Evolutionary conservation across 2,113 vertebrate species (phyloP).

Genomic region (Nothobranchius kuhntae): DNA sequence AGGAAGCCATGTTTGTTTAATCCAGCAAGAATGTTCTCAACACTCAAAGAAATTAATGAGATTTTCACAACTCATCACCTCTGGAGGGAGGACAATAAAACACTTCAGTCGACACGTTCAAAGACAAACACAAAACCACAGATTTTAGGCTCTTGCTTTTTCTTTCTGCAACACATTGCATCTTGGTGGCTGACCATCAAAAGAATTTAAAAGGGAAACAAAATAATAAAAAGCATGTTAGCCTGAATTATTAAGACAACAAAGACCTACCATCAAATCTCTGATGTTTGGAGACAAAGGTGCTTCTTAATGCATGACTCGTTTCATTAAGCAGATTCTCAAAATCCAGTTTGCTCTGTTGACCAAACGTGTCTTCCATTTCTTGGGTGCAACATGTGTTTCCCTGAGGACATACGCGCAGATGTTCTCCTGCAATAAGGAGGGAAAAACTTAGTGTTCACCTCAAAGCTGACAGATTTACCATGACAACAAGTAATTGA

Average conservation of each 20-base stretch:
- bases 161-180: conserved; percentile 11
- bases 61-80: conserved; percentile 47
- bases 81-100: conserved; percentile 26
- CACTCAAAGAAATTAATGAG: conserved; percentile 59
- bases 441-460: background rate
- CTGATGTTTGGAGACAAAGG: conserved; percentile 90
- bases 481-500: background rate
- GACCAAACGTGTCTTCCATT: conserved; percentile 91
- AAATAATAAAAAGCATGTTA: background rate
- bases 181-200: background rate
- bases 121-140: conserved; percentile 54
- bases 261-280: conserved; percentile 91
- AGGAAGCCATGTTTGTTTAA: conserved; percentile 66
- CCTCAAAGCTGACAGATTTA: background rate
- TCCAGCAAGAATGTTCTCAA: conserved; percentile 58
- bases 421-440: conserved; percentile 83
- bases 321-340: conserved; percentile 89
- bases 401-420: conserved; percentile 89
- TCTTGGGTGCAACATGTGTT: conserved; percentile 92
- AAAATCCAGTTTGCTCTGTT: conserved; percentile 92
- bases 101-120: conserved; percentile 31
- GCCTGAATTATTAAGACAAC: background rate
- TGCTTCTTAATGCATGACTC: conserved; percentile 90
- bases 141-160: conserved; percentile 22
- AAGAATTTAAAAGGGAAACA: background rate